A percentile compares a stretch with the other conserved stretches of the same genome.
These are phyloP conservation scores for Mercenaria mercenaria DNA, from an alignment of 1,140 invertebrate genomes.

Conservation along the genomic window DNA sequence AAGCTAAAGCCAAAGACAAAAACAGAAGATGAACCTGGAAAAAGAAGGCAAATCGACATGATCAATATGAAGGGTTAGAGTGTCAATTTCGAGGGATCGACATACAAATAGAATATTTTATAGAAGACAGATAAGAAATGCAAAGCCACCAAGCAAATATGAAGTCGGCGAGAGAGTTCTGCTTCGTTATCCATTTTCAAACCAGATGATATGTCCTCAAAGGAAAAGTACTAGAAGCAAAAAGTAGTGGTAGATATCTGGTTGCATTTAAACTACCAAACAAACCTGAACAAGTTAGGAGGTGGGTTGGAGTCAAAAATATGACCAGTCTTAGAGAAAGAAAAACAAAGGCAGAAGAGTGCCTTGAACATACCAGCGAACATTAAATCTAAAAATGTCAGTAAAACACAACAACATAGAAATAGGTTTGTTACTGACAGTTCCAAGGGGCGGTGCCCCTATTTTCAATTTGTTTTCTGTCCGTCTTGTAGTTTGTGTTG, in stretches of 20 bases:
- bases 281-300: neutral
- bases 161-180: constrained; percentile 23
- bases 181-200: constrained; percentile 9
- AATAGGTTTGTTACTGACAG: neutral
- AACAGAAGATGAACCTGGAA: neutral
- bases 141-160: neutral
- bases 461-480: no score
- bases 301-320: constrained; percentile 19
- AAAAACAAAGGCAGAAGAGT: neutral
- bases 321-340: constrained; percentile 8
- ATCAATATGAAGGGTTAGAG: constrained; percentile 13
- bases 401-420: neutral
- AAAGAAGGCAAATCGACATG: constrained; percentile 43
- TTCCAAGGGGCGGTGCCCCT: no score
- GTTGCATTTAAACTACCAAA: constrained; percentile 19
- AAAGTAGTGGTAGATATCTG: neutral
- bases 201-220: neutral
- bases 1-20: constrained; percentile 7
- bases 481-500: no score
- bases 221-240: neutral
- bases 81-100: neutral
- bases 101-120: neutral
- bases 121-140: neutral
- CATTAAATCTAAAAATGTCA: neutral
- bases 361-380: neutral